Evolutionary conservation across 2,888 invertebrate genomes (phyloP), one percentile per base, ranked within the genome.

Genomic region (Oxyscelio sp.): DNA sequence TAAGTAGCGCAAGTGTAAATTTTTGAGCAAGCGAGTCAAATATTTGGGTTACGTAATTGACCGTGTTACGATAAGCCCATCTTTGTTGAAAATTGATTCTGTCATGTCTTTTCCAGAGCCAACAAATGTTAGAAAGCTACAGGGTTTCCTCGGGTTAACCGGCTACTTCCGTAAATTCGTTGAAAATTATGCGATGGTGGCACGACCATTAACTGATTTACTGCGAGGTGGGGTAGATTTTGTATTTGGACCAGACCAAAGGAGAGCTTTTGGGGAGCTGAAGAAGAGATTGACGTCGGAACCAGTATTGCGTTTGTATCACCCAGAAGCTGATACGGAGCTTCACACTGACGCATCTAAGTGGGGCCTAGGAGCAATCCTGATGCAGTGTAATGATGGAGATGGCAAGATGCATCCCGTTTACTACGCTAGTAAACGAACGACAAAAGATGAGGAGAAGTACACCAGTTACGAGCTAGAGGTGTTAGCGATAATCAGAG

Each of bases 401-500:
- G 84, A 88, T 34, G 59, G 70, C 15, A 17, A 34, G 11, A 73
- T 89, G 21, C 90, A 90, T 24, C 89, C 87, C 0, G 56, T 89
- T 3, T 83, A 88, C 70, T 90, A 83, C 40, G 83, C 85, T 68
- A 90, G 90, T 22, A 70, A 81, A 87, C n/a, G 87, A 61, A 90
- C 90, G 2, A 85, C 78, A 0, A 56, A 70, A 0, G 65, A 56
- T 0, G 89, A 90, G 58, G 79, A 86, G 11, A 86, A 86, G n/a
- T n/a, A n/a, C n/a, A n/a, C n/a, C n/a, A n/a, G n/a, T n/a, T n/a
- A n/a, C n/a, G n/a, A n/a, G n/a, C 43, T 91, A 6, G 90, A 91
- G 45, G 85, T 85, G 1, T 11, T 88, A 0, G 90, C 90, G 0
- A 81, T 92, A 4, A 71, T 90, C 0, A 79, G 80, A 40, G 88